Percentiles rank a stretch among this genome's conserved stretches.
These are phyloP conservation scores for Astreopora myriophthalma DNA, from an alignment of 64 coral and sea anemone genomes.

Conservation along the genomic window DNA sequence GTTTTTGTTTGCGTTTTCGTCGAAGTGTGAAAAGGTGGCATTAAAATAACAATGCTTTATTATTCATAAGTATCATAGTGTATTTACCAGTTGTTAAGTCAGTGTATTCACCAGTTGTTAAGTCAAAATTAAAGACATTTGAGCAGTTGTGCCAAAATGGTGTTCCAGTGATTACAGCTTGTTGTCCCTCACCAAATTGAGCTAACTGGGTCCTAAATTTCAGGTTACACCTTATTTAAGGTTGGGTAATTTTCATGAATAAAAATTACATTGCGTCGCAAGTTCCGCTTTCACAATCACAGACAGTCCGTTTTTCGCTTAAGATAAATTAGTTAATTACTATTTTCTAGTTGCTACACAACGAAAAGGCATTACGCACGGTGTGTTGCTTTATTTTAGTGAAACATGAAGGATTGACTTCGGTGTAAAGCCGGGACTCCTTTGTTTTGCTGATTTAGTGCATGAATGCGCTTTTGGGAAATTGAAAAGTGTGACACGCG, in stretches of 20 bases:
- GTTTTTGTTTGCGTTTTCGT: neutral
- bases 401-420: no score
- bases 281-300: neutral
- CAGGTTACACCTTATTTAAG: neutral
- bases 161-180: no score
- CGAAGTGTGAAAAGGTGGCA: neutral
- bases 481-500: no score
- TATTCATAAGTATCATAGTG: neutral
- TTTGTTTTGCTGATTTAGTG: neutral
- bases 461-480: neutral
- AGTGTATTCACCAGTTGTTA: no score
- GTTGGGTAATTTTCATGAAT: neutral
- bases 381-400: no score
- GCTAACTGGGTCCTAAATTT: no score
- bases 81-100: no score
- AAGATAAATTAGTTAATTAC: neutral
- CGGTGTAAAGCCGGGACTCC: no score
- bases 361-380: neutral
- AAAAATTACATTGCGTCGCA: neutral
- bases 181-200: neutral
- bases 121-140: no score
- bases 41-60: neutral
- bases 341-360: no score
- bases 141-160: no score
- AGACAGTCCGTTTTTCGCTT: neutral